Conservation (phyloP, 2,888 invertebrate species). For the Pterobdella sp. region DNA sequence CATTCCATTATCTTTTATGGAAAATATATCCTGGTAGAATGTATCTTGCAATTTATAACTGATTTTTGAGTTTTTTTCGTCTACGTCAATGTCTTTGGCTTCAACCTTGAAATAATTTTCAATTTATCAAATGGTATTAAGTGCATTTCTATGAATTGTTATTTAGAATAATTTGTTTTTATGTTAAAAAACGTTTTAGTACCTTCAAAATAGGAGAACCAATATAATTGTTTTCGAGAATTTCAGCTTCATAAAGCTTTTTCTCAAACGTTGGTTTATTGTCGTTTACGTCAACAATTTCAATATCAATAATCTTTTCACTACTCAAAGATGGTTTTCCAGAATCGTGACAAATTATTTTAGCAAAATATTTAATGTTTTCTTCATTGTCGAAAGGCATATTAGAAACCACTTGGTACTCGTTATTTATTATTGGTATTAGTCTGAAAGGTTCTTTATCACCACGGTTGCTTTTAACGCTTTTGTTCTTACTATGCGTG, state of each 20-base stretch:
- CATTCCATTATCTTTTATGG: neutral
- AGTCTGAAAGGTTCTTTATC: constrained; percentile 25
- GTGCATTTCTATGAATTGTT: neutral
- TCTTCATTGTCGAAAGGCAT: constrained; percentile 43
- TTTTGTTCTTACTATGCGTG: neutral
- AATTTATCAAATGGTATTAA: neutral
- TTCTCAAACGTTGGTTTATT: constrained; percentile 42
- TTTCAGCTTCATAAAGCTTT: constrained; percentile 37
- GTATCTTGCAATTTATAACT: neutral
- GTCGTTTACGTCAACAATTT: constrained; percentile 47
- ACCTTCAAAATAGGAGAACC: constrained; percentile 23
- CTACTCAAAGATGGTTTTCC: constrained; percentile 42
- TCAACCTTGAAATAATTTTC: neutral
- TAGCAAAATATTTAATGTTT: constrained; percentile 40
- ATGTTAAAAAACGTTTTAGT: neutral
- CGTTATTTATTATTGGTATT: constrained; percentile 10
- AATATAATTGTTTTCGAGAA: constrained; percentile 42
- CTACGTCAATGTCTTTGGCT: neutral
- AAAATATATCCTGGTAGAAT: neutral
- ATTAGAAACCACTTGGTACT: constrained; percentile 30
- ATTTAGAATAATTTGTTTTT: neutral
- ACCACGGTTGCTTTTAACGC: neutral
- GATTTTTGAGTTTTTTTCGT: neutral
- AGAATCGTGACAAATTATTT: constrained; percentile 44
- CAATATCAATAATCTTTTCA: constrained; percentile 40